Base-by-base conservation (phyloP, 2,113 vertebrate species). In the Henicopernis longicauda region DNA sequence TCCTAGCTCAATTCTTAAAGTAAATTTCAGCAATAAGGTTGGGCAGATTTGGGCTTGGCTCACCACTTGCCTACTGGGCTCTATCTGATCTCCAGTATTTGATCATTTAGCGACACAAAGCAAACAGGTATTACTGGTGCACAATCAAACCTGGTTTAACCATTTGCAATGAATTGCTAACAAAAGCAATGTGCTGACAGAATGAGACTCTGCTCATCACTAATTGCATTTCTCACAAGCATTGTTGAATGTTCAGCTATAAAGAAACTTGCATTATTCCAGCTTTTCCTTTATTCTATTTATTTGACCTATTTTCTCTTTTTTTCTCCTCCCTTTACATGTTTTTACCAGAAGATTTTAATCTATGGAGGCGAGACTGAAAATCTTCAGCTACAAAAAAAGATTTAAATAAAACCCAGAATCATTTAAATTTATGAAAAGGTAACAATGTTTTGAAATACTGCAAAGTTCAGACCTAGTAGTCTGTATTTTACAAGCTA, bases 401-500 rank as follows among this genome's bases (percentile, higher is more conserved):
- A 50, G 1, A 49, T 40, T 89, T 77, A 62, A 55, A 55, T 59
- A 63, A 73, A 94, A 77, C 4, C 0, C 22, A 50, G 8, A 89
- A 91, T 80, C 19, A 22, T 59, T 77, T 63, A 55, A 19, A 81
- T 92, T 70, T 84, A 36, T 89, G 26, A 86, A 91, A 92, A 73
- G 4, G 2, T n/a, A 78, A 21, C 13, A 29, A 23, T 18, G 12
- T 32, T 92, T 92, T 95, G 69, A 91, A 84, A 87, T 67, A 82
- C 58, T 47, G 13, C 49, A 92, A 86, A 85, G 45, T 67, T 90
- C 72, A 61, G 45, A 91, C 20, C n/a, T 82, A 32, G 31, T 72
- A 90, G 31, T 71, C 36, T 89, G 31, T 50, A 82, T 89, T 93
- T 97, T 85, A 93, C 78, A 94, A 81, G 42, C 78, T 88, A 73